Percentiles rank a stretch among this genome's conserved stretches.
phyloP scores from a whole-genome alignment of 2,113 vertebrate genomes.

The Ovis canadensis region DNA sequence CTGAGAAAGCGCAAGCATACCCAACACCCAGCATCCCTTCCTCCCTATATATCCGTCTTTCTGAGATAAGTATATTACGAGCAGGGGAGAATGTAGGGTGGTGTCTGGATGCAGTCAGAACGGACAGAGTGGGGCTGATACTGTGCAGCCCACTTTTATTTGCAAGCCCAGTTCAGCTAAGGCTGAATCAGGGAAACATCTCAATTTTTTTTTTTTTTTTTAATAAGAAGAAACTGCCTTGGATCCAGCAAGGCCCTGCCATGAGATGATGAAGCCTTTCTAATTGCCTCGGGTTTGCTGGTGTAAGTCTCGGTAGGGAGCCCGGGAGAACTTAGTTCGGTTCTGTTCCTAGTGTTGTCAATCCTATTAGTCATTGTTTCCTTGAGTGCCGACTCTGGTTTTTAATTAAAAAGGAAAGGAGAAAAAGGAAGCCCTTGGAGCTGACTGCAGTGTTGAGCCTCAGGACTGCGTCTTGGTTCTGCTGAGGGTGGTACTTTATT shows the following conservation, averaged over 20 bases:
- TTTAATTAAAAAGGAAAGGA: slow-evolving; percentile 28
- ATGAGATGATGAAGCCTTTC: not conserved
- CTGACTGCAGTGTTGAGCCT: too few relatives aligned
- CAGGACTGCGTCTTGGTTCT: not conserved
- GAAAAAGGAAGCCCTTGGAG: not conserved
- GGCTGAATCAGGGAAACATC: not conserved
- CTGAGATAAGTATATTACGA: not conserved
- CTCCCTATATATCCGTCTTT: not conserved
- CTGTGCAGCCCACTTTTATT: not conserved
- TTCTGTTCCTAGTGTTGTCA: slow-evolving; percentile 2
- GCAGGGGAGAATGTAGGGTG: not conserved
- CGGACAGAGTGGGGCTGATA: not conserved
- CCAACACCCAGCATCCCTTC: not conserved
- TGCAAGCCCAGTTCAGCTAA: not conserved
- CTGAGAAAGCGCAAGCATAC: not conserved
- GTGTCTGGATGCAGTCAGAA: not conserved
- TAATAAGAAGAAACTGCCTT: not conserved
- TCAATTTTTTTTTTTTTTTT: not conserved
- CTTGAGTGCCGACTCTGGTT: slow-evolving; percentile 24
- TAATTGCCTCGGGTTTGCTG: not conserved
- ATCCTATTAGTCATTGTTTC: slow-evolving; percentile 36
- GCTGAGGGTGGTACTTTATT: not conserved
- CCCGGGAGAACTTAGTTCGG: not conserved
- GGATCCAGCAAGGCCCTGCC: not conserved
- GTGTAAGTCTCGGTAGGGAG: not conserved